Base-by-base conservation (phyloP, 2,888 invertebrate species). In the Vanessa cardui region DNA sequence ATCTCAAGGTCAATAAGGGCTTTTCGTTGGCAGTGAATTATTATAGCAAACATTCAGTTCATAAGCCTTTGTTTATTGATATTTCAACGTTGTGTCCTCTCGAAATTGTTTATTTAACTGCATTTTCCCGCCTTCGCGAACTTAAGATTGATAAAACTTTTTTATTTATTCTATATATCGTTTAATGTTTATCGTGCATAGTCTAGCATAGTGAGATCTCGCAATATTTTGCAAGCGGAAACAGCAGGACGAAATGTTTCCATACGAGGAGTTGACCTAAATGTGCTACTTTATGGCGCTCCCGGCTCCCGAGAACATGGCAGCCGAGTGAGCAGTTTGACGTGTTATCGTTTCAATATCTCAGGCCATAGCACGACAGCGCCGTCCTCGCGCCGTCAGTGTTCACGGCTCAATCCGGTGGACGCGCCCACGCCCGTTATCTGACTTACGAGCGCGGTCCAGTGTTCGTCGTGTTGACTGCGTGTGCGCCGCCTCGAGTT, bases 381-480 rank as follows among this genome's bases (percentile, higher is more conserved):
- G 46, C 47, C 15, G 58, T 64, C 58, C 56, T 54, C 31, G 63
- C 54, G 54, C 58, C 58, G 65, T 60, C 50, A 31, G 8, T 52
- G 59, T 46, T 31, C 63, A 56, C 67, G 64, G 64, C 68, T 64
- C 68, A 64, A 60, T 68, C 64, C 54, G 45, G 20, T 16, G 26
- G 20, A 33, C 47, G 58, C 70, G 67, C 67, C 67, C 70, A 70
- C 70, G 59, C 16, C 6, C 20, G 61, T 61, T 70, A 67, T 70
- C 70, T 64, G 64, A 70, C 61, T 70, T 70, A 70, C 70, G 70
- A 68, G 67, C 59, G 58, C 64, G n/a, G 9, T 15, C 39, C 46
- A 31, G 12, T n/a, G 54, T 21, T 39, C 64, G 56, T 21, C 50
- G 59, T 68, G 59, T 46, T 54, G n/a, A 54, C 62, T 56, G 46